Evolutionary conservation across 2,113 vertebrate species (phyloP).

Genomic region (Irena cyanogastra): DNA sequence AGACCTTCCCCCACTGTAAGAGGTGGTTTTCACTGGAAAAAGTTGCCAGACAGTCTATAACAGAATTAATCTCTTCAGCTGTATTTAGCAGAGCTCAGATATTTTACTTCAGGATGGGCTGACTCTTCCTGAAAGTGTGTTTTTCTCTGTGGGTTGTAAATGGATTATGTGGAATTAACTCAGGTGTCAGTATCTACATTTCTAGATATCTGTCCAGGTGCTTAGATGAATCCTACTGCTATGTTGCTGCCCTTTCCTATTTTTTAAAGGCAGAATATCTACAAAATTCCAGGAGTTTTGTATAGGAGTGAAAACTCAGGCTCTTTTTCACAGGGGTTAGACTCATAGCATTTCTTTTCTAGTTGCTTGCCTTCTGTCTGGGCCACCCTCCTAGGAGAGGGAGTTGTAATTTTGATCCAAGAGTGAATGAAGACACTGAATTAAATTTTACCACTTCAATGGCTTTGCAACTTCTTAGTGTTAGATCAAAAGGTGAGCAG

Average conservation of each 20-base stretch:
- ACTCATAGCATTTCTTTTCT: not conserved
- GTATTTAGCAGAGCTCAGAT: not conserved
- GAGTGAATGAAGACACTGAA: not conserved
- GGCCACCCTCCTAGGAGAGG: not conserved
- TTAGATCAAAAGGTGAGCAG: not conserved
- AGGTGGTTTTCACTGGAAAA: not conserved
- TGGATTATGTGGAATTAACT: not conserved
- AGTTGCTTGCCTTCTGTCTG: not conserved
- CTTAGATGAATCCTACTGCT: not conserved
- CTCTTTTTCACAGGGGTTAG: not conserved
- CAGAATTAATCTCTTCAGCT: not conserved
- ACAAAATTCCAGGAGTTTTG: not conserved
- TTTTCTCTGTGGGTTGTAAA: not conserved
- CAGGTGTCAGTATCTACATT: not conserved
- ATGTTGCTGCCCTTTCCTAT: not conserved
- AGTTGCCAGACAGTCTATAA: not conserved
- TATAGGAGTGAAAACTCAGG: not conserved
- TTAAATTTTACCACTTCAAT: not conserved
- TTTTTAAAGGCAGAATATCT: not conserved
- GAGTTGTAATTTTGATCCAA: not conserved
- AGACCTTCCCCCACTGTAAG: not conserved
- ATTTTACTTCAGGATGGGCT: not conserved
- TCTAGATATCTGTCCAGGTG: not conserved
- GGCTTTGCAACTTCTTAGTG: not conserved
- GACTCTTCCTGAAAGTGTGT: not conserved